Percentiles rank a stretch among this genome's conserved stretches.
phyloP scores from a whole-genome alignment of 2,888 invertebrate species.

The Mamestra brassicae region DNA sequence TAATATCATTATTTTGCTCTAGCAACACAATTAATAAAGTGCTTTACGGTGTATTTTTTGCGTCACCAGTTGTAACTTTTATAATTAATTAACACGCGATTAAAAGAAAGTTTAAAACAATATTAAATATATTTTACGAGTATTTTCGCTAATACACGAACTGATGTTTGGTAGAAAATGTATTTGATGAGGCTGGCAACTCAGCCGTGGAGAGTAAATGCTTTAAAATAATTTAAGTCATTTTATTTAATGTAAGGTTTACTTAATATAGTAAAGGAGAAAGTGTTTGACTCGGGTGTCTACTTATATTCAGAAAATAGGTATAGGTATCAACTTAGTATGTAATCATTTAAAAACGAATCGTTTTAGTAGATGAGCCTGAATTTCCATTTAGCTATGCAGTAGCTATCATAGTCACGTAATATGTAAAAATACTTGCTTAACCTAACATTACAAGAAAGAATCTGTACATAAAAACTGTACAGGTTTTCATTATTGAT shows the following conservation, averaged over 20 bases:
- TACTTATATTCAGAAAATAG: too few species aligned
- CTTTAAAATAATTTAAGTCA: not conserved
- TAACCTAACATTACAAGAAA: too few species aligned
- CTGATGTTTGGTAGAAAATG: constrained; percentile 30
- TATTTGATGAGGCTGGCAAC: constrained; percentile 31
- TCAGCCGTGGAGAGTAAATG: not conserved
- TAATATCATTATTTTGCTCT: constrained; percentile 52
- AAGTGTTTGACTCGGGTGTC: not conserved
- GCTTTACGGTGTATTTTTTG: constrained; percentile 37
- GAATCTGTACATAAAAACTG: too few species aligned
- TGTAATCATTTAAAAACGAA: too few species aligned
- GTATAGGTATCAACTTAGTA: too few species aligned
- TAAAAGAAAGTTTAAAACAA: constrained; percentile 40
- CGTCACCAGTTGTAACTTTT: constrained; percentile 29
- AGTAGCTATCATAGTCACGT: too few species aligned
- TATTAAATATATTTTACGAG: constrained; percentile 27
- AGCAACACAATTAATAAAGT: constrained; percentile 45
- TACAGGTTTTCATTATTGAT: too few species aligned
- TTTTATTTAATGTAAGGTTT: not conserved
- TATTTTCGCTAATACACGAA: constrained; percentile 15
- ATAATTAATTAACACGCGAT: constrained; percentile 50
- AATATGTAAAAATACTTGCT: too few species aligned
- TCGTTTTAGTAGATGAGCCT: too few species aligned
- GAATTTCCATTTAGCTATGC: too few species aligned
- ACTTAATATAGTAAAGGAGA: not conserved